Percentiles rank a stretch among this genome's conserved stretches.
Conservation (phyloP, 2,113 vertebrate genomes). For the Caloenas nicobarica region DNA sequence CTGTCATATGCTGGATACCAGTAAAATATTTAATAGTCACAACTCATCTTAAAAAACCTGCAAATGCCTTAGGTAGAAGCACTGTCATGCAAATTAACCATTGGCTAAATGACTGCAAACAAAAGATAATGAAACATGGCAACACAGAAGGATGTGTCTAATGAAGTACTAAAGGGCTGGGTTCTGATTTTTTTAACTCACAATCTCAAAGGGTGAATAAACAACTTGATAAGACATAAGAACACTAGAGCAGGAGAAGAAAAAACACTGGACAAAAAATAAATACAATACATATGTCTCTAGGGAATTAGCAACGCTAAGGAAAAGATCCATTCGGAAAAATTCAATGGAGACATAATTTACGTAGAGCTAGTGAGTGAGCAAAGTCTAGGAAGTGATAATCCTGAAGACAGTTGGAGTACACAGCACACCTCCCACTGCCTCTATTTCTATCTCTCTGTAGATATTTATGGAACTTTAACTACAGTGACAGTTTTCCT, state of each 20-base stretch:
- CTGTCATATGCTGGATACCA: not conserved
- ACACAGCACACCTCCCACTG: not conserved
- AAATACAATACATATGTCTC: not conserved
- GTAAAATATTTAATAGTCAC: not conserved
- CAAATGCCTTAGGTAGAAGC: not conserved
- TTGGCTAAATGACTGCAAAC: not conserved
- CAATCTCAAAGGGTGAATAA: not conserved
- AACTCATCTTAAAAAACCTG: not conserved
- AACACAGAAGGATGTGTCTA: not conserved
- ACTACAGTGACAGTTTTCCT: not conserved
- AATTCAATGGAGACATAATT: not conserved
- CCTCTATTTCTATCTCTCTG: not conserved
- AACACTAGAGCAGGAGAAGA: not conserved
- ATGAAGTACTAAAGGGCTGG: not conserved
- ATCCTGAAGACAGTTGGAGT: not conserved
- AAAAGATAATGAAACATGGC: not conserved
- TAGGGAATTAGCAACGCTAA: not conserved
- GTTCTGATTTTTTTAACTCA: not conserved
- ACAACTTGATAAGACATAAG: not conserved
- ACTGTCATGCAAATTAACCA: not conserved
- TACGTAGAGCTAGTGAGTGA: not conserved
- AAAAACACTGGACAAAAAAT: not conserved
- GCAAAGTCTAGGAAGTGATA: not conserved
- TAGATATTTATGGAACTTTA: not conserved
- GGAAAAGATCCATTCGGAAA: not conserved